Percentiles rank a stretch among this genome's conserved stretches.
Evolutionary conservation across 2,888 invertebrate species (phyloP).

Genomic region (Synergus umbraculus): DNA sequence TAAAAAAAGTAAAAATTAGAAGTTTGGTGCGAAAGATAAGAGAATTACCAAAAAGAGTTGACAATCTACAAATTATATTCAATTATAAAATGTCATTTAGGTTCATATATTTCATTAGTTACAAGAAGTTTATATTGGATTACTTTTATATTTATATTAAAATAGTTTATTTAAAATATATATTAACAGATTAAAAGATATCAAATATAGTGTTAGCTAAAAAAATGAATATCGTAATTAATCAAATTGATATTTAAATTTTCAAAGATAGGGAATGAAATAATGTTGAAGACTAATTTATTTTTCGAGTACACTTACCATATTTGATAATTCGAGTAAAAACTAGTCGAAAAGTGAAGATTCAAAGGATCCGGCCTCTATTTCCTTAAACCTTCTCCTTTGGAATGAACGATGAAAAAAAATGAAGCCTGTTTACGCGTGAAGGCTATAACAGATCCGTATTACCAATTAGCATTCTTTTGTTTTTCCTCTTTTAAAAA

Average conservation of each 20-base stretch:
- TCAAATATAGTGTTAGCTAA: not conserved
- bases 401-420: not conserved
- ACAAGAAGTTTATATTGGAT: too few relatives aligned
- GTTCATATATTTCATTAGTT: too few relatives aligned
- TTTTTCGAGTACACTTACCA: constrained; percentile 4
- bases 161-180: too few relatives aligned
- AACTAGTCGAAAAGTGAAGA: not conserved
- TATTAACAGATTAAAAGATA: not conserved
- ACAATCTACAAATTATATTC: not conserved
- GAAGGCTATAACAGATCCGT: not conserved
- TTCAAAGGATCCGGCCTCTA: not conserved
- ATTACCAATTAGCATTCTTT: not conserved
- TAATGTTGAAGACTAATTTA: not conserved
- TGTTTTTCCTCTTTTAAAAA: not conserved
- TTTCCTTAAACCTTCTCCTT: constrained; percentile 1
- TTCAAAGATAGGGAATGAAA: not conserved
- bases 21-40: not conserved
- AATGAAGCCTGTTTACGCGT: constrained; percentile 35
- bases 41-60: not conserved
- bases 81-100: not conserved
- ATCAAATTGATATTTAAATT: not conserved
- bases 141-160: too few relatives aligned
- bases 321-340: not conserved
- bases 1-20: not conserved
- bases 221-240: not conserved